Evolutionary conservation across 2,888 invertebrate genomes (phyloP).

Genomic region (Aspidiotus destructor): DNA sequence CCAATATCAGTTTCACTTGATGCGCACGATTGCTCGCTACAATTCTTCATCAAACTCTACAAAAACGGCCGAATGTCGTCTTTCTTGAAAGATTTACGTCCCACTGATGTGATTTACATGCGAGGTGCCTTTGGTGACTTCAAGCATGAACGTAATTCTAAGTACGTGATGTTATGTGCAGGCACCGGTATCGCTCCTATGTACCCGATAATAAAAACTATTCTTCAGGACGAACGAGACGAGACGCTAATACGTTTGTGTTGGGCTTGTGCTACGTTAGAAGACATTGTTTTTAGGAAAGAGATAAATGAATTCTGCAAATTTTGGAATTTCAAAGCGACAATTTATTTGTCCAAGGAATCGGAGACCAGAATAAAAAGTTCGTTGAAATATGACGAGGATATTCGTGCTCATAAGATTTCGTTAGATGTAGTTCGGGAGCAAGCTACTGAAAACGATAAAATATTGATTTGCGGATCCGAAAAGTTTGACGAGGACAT

Average conservation of each 20-base stretch:
- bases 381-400: conserved; percentile 10
- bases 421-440: conserved; percentile 5
- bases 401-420: conserved; percentile 13
- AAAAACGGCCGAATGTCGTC: conserved; percentile 51
- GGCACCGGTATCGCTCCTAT: conserved; percentile 69
- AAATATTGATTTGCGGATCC: conserved; percentile 26
- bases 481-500: conserved; percentile 22
- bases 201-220: conserved; percentile 51
- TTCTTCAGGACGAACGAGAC: conserved; percentile 58
- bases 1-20: conserved; percentile 43
- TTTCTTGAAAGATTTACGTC: conserved; percentile 41
- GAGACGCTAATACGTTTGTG: conserved; percentile 53
- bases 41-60: conserved; percentile 54
- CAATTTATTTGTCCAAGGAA: conserved; percentile 43
- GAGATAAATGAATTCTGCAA: conserved; percentile 50
- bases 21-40: conserved; percentile 43
- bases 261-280: conserved; percentile 51
- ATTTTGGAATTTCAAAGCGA: conserved; percentile 67
- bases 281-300: conserved; percentile 53
- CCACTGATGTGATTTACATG: conserved; percentile 51
- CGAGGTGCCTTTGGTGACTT: conserved; percentile 64
- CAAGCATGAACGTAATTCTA: conserved; percentile 43
- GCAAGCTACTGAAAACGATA: background rate
- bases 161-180: conserved; percentile 52
- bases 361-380: background rate